Conservation (phyloP, 1,140 invertebrate species). For the Pachypsylla venusta region DNA sequence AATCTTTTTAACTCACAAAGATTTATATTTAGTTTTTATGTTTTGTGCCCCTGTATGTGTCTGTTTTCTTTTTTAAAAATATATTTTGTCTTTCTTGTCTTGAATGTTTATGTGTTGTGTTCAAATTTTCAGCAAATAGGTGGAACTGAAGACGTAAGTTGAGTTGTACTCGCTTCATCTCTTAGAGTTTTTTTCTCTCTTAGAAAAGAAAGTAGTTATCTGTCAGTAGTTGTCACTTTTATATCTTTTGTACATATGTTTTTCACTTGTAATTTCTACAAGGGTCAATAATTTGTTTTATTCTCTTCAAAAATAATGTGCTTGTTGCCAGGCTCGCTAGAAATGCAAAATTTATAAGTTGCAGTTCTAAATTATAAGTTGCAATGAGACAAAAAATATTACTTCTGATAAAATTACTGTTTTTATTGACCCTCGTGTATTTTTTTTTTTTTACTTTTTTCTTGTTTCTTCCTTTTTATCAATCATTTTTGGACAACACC, state of each 20-base stretch:
- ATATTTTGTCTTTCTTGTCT: not conserved
- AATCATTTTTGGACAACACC: not conserved
- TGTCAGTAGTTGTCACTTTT: not conserved
- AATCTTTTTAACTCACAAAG: not conserved
- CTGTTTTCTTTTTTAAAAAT: not conserved
- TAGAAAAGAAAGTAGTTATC: no score
- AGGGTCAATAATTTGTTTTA: no score
- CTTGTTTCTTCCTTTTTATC: not conserved
- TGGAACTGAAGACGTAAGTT: not conserved
- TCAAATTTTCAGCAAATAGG: constrained; percentile 1
- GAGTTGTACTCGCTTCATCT: not conserved
- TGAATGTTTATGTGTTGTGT: constrained; percentile 4
- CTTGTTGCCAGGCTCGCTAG: no score
- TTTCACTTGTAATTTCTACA: no score
- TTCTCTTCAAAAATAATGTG: no score
- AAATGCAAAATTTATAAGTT: no score
- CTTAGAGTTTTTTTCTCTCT: no score
- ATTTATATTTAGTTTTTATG: not conserved
- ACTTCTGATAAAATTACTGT: no score
- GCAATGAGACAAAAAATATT: no score
- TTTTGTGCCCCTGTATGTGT: constrained; percentile 3
- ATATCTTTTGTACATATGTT: not conserved
- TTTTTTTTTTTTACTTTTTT: no score
- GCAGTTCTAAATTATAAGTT: no score
- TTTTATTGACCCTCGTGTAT: no score